Conservation (phyloP, 2,113 vertebrate species). For the Petaurus breviceps region DNA sequence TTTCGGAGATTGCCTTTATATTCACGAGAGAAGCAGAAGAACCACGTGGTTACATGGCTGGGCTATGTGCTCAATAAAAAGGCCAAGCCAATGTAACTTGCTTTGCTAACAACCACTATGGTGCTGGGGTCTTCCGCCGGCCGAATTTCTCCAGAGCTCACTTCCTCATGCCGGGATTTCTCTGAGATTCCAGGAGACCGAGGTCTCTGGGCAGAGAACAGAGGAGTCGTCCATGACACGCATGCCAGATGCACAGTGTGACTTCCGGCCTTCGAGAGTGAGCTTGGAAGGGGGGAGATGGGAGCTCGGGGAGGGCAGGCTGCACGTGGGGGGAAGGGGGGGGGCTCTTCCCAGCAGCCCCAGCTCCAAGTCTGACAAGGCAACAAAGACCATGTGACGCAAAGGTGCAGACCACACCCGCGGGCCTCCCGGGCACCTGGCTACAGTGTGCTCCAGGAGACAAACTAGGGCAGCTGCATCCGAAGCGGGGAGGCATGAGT, state of each 20-base stretch:
- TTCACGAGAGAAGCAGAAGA: background rate
- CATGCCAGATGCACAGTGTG: accelerated
- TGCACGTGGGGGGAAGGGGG: background rate
- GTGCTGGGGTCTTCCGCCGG: no score
- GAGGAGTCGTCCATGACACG: no score
- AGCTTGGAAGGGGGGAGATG: background rate
- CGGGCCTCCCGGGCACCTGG: background rate
- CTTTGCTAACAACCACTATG: background rate
- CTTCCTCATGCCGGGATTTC: accelerated
- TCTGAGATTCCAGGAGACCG: background rate
- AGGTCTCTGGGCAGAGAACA: background rate
- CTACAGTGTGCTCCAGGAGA: background rate
- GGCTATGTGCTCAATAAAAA: background rate
- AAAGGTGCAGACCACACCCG: background rate
- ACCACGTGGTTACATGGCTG: no score
- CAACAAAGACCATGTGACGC: background rate
- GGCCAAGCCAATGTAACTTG: background rate
- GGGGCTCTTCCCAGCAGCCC: background rate
- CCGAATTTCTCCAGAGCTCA: background rate
- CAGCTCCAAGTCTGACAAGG: background rate
- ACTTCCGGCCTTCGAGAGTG: background rate
- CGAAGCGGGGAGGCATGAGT: background rate
- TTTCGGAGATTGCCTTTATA: background rate
- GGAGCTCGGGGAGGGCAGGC: no score
- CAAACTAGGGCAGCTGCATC: background rate